phyloP scores from a whole-genome alignment of 2,113 vertebrate genomes.

The Lepus europaeus region DNA sequence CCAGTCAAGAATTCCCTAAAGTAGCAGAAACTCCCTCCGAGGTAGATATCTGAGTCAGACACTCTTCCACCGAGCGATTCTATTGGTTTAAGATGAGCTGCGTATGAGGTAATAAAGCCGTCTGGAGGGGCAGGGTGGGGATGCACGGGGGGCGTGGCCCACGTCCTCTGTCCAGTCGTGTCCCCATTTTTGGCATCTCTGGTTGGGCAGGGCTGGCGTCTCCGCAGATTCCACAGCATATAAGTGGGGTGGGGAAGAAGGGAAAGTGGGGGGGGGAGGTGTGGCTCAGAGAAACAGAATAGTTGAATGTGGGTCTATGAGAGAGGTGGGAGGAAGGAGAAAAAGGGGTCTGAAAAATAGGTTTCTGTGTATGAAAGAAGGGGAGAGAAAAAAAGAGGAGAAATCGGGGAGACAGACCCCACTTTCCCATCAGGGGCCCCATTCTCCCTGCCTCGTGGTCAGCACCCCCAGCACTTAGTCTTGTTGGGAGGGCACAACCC shows the following conservation, averaged over 20 bases:
- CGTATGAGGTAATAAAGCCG: slow-evolving; percentile 84
- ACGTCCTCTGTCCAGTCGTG: slow-evolving; percentile 74
- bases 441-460: slow-evolving; percentile 64
- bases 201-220: slow-evolving; percentile 75
- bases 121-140: slow-evolving; percentile 76
- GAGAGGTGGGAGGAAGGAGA: not conserved
- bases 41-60: slow-evolving; percentile 85
- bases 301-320: not conserved
- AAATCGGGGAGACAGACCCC: slow-evolving; percentile 40
- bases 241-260: slow-evolving; percentile 66
- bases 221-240: slow-evolving; percentile 77
- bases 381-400: not conserved
- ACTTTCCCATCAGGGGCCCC: slow-evolving; percentile 29
- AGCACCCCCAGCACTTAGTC: slow-evolving; percentile 68
- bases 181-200: slow-evolving; percentile 85
- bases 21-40: slow-evolving; percentile 85
- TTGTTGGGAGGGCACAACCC: not conserved
- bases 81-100: slow-evolving; percentile 86
- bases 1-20: slow-evolving; percentile 80
- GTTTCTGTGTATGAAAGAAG: not conserved
- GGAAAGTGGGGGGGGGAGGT: slow-evolving; percentile 22
- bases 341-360: slow-evolving; percentile 42
- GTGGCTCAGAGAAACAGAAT: not conserved
- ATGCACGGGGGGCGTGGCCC: slow-evolving; percentile 68
- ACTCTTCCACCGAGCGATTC: slow-evolving; percentile 84